Evolutionary conservation across 2,797 vertebrate genomes (phyloP).

Genomic region (Linurgus olivaceus): DNA sequence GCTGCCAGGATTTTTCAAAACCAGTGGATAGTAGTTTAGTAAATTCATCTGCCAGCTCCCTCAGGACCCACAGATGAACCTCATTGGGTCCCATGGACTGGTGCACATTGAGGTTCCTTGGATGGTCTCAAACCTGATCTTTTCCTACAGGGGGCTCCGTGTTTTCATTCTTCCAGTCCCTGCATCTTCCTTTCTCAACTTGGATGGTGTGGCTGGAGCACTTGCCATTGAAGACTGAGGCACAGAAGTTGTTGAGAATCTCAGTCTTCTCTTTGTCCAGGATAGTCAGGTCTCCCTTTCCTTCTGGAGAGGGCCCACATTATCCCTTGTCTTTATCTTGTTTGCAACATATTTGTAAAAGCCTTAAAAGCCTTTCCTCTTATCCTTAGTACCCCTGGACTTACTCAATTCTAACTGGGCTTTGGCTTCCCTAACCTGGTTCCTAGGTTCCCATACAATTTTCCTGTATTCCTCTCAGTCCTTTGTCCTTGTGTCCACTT

Average conservation of each 20-base stretch:
- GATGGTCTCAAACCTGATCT: neutral
- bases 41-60: neutral
- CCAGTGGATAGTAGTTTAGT: too few relatives aligned
- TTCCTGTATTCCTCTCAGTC: neutral
- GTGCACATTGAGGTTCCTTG: neutral
- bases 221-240: neutral
- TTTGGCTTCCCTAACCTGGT: neutral
- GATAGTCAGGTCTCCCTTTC: fast-evolving
- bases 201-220: neutral
- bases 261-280: too few relatives aligned
- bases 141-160: neutral
- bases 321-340: neutral
- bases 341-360: neutral
- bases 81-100: neutral
- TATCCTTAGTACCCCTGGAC: neutral
- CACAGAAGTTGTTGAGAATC: neutral
- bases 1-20: neutral
- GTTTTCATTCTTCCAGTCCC: neutral
- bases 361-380: neutral
- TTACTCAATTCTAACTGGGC: neutral
- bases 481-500: fast-evolving
- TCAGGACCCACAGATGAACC: fast-evolving
- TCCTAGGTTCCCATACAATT: neutral
- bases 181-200: fast-evolving
- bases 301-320: neutral